A percentile compares a stretch with the other conserved stretches of the same genome.
phyloP scores from a whole-genome alignment of 2,888 invertebrate genomes.

The Apodemia zela region DNA sequence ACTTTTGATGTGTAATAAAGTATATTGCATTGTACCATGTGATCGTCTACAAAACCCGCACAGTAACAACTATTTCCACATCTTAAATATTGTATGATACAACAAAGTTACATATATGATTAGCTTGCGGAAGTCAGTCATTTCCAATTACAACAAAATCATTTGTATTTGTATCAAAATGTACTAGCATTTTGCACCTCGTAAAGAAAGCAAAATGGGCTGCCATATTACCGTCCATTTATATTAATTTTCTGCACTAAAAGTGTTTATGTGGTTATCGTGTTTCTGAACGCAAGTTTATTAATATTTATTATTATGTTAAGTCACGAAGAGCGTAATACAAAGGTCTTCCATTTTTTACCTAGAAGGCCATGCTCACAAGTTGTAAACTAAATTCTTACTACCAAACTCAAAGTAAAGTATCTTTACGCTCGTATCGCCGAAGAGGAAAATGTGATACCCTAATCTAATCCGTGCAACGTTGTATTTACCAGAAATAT shows the following conservation, averaged over 20 bases:
- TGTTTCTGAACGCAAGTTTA: background rate
- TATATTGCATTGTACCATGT: too few relatives aligned
- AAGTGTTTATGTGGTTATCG: background rate
- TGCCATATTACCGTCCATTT: constrained; percentile 23
- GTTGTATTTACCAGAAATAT: too few relatives aligned
- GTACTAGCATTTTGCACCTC: constrained; percentile 8
- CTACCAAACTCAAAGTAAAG: too few relatives aligned
- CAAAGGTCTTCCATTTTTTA: too few relatives aligned
- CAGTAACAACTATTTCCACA: background rate
- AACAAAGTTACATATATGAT: background rate
- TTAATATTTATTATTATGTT: constrained; percentile 9
- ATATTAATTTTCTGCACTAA: constrained; percentile 24
- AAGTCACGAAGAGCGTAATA: background rate
- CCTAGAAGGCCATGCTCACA: too few relatives aligned
- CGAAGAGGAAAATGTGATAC: too few relatives aligned
- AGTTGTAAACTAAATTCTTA: too few relatives aligned
- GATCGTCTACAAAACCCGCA: background rate
- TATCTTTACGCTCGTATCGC: too few relatives aligned
- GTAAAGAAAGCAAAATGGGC: constrained; percentile 22
- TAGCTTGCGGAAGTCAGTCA: background rate
- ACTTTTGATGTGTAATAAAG: too few relatives aligned
- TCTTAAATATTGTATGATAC: background rate
- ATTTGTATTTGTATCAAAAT: too few relatives aligned
- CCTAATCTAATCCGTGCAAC: too few relatives aligned
- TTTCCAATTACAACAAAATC: constrained; percentile 2